Conservation (phyloP, 2,888 invertebrate genomes). For the Athalia rosae region DNA sequence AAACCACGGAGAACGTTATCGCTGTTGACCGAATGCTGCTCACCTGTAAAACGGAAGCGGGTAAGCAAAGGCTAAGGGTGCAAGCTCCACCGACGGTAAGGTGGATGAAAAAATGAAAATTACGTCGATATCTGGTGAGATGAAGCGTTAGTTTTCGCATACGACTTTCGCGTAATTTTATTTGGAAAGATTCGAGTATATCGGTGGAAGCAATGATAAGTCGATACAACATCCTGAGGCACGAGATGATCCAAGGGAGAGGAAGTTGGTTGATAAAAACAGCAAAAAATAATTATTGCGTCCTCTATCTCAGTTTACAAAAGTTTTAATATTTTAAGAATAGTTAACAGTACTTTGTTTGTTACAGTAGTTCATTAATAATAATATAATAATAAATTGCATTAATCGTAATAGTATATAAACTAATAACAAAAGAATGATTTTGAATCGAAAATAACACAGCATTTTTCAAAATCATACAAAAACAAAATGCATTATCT, state of each 20-base stretch:
- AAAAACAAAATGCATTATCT: conserved; percentile 45
- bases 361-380: conserved; percentile 70
- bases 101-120: too few relatives aligned
- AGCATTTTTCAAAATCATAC: conserved; percentile 47
- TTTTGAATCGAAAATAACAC: conserved; percentile 55
- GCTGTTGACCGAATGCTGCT: too few relatives aligned
- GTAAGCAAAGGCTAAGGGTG: too few relatives aligned
- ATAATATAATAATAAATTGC: conserved; percentile 70
- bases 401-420: conserved; percentile 69
- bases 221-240: too few relatives aligned
- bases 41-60: too few relatives aligned
- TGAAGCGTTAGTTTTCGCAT: too few relatives aligned
- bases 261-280: neutral
- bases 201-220: too few relatives aligned
- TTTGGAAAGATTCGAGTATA: too few relatives aligned
- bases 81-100: too few relatives aligned
- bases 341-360: conserved; percentile 73
- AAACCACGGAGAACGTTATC: too few relatives aligned
- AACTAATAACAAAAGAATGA: conserved; percentile 69
- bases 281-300: neutral
- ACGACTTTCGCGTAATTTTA: too few relatives aligned
- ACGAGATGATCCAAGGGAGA: neutral
- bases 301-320: conserved; percentile 67
- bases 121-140: too few relatives aligned
- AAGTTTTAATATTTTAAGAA: conserved; percentile 73